These are phyloP conservation scores for Platyrinchus mystaceus DNA, from an alignment of 2,797 vertebrate genomes.

Conservation along the genomic window DNA sequence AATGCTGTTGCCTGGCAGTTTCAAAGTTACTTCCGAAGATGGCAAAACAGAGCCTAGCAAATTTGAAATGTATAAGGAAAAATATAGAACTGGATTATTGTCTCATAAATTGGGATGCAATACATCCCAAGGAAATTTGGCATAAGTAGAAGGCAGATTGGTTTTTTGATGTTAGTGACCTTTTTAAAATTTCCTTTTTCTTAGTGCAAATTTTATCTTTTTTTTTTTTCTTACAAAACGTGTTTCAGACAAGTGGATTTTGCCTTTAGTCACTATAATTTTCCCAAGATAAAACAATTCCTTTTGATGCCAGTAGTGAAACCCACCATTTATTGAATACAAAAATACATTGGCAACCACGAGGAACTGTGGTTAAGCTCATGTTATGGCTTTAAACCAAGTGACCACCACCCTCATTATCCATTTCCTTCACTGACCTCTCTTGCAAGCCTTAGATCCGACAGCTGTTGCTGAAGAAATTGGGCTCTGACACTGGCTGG, in stretches of 20 bases:
- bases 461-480: neutral
- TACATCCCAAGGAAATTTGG: neutral
- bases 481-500: neutral
- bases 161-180: neutral
- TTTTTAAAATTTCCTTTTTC: neutral
- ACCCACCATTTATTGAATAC: neutral
- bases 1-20: slow-evolving; percentile 31
- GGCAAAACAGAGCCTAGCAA: neutral
- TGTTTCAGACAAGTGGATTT: neutral
- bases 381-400: neutral
- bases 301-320: slow-evolving; percentile 1
- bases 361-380: neutral
- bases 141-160: neutral
- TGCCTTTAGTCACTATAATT: neutral
- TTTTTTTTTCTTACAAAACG: neutral
- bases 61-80: neutral
- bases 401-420: neutral
- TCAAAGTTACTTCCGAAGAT: slow-evolving; percentile 11
- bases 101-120: neutral
- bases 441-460: neutral
- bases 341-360: neutral
- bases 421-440: neutral
- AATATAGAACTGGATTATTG: neutral
- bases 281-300: neutral
- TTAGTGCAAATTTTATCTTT: neutral